Percentiles rank a stretch among this genome's conserved stretches.
phyloP scores from a whole-genome alignment of 2,888 invertebrate genomes.

The Campopleginae sp. region DNA sequence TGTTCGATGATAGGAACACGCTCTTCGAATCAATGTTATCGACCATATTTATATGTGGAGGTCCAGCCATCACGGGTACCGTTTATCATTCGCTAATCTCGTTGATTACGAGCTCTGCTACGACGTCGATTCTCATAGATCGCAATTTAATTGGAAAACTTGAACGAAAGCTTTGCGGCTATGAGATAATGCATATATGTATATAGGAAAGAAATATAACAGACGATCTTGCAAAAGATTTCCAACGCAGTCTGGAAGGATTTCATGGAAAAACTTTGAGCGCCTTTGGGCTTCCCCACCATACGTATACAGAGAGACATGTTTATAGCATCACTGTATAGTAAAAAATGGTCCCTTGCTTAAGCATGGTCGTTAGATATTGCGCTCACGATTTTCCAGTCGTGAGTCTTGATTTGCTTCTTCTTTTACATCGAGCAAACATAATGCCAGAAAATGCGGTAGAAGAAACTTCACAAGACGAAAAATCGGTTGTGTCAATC shows the following conservation, averaged over 20 bases:
- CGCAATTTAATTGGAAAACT: slow-evolving; percentile 64
- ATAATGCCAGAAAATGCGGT: not conserved
- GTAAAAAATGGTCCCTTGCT: slow-evolving; percentile 14
- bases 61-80: not conserved
- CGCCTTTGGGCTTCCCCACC: slow-evolving; percentile 40
- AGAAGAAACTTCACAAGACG: slow-evolving; percentile 35
- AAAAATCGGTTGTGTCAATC: slow-evolving; percentile 43
- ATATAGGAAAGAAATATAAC: slow-evolving; percentile 6
- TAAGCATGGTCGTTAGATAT: slow-evolving; percentile 54
- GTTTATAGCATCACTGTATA: slow-evolving; percentile 17
- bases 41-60: not conserved
- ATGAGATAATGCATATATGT: not conserved
- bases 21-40: not conserved
- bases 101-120: slow-evolving; percentile 8
- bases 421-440: slow-evolving; percentile 41
- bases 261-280: slow-evolving; percentile 53
- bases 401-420: slow-evolving; percentile 25
- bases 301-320: slow-evolving; percentile 15
- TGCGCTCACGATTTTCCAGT: slow-evolving; percentile 60
- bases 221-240: slow-evolving; percentile 47
- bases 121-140: slow-evolving; percentile 43
- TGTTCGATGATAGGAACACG: not conserved
- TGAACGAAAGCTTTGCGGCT: slow-evolving; percentile 17
- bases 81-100: slow-evolving; percentile 38
- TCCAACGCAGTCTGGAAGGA: slow-evolving; percentile 40